phyloP scores from a whole-genome alignment of 92 coral and sea anemone genomes.

The Pocillopora meandrina region DNA sequence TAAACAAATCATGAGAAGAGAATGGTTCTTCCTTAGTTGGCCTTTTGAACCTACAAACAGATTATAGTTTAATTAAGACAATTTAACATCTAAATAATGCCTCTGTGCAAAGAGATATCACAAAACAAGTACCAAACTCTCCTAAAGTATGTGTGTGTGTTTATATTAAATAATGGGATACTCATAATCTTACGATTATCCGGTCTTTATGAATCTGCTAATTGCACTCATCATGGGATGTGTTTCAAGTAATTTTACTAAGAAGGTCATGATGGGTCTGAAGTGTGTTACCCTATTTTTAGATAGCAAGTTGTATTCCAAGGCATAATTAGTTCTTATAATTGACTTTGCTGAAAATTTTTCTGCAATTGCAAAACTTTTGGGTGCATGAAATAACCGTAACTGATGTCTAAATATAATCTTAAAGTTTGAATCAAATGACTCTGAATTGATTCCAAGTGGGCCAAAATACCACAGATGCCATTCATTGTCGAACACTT shows the following conservation, averaged over 20 bases:
- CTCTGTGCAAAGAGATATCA: not conserved
- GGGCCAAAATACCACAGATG: not conserved
- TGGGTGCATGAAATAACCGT: not conserved
- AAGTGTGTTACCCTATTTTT: conserved; percentile 8
- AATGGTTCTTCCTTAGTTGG: not conserved
- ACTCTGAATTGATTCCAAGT: not conserved
- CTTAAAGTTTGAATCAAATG: not conserved
- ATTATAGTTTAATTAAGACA: conserved; percentile 6
- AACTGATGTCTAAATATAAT: not conserved
- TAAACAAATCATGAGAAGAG: not conserved
- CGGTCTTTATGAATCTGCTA: not conserved
- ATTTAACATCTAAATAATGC: conserved; percentile 1
- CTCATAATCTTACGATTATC: not conserved
- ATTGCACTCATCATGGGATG: conserved; percentile 1
- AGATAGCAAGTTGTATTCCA: conserved; percentile 1
- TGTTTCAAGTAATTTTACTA: conserved; percentile 14
- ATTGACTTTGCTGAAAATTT: not conserved
- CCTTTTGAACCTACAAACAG: not conserved
- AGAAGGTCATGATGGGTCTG: conserved; percentile 22
- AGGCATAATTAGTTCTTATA: not conserved
- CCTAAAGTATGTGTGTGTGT: not conserved
- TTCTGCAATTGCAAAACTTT: not conserved
- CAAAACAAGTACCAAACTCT: not conserved
- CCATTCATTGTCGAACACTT: conserved; percentile 15
- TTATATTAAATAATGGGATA: not conserved